Evolutionary conservation across 2,797 vertebrate species (phyloP), one percentile per base, ranked within the genome.

Genomic region (Staurois parvus): DNA sequence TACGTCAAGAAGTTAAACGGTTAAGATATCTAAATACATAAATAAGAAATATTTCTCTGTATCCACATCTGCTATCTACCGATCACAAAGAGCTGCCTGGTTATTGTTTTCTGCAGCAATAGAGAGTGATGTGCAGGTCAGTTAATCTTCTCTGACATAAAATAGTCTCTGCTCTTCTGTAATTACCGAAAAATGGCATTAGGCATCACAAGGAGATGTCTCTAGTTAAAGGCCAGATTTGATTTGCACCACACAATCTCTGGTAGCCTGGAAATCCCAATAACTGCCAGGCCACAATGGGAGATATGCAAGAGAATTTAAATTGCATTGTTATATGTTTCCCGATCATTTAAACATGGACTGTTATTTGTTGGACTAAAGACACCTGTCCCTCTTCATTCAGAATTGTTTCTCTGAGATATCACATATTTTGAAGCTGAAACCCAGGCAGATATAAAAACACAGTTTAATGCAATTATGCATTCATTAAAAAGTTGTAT

Each of bases 171-270:
- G 29, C 13, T 72, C 24, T 24, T 40, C 11, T 52, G 17, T 76
- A 56, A 76, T 76, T 32, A 76, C 73, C 30, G 13, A 12, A 28
- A 10, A 76, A 30, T 52, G 73, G 52, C 45, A 56, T 56, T 76
- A 34, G 30, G 29, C 40, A 45, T 76, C 42, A 15, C 17, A 75
- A 56, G 45, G n/a, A 73, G 42, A n/a, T 73, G 34, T 48, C 34
- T 73, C 37, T 73, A 73, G 37, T 73, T 73, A 73, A 73, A 73
- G 72, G 21, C 7, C 42, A n/a, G 21, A 59, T 37, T 45, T 73
- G 12, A n/a, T 73, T 42, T 73, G 21, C 72, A 26, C 52, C 52
- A 59, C 21, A 59, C 52, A 59, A 59, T 59, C n/a, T 24, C 19
- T 59, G 21, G 52, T 59, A 59, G 52, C 52, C 52, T 24, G 52